Evolutionary conservation across 2,797 vertebrate genomes (phyloP).

Genomic region (Chrysocyon brachyurus): DNA sequence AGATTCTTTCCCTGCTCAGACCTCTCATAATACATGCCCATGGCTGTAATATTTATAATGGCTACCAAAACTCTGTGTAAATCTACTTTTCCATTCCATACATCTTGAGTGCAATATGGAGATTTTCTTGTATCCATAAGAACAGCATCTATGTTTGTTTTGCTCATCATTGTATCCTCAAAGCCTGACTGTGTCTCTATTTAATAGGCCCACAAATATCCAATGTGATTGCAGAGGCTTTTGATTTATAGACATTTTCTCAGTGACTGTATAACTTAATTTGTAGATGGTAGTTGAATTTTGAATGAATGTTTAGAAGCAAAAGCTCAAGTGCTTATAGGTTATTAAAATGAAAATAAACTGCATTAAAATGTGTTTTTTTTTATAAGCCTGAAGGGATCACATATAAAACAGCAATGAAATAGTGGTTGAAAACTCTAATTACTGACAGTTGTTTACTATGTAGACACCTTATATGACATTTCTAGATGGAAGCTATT

Average conservation of each 20-base stretch:
- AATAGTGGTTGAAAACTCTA: conserved; percentile 78
- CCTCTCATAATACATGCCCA: neutral
- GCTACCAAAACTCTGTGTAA: neutral
- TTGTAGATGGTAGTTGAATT: conserved; percentile 68
- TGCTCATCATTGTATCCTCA: neutral
- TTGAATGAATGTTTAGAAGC: conserved; percentile 73
- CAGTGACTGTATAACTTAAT: conserved; percentile 61
- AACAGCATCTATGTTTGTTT: neutral
- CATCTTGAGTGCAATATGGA: neutral
- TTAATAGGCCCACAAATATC: conserved; percentile 35
- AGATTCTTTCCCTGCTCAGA: neutral
- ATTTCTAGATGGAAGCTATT: conserved; percentile 84
- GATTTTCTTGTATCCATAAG: neutral
- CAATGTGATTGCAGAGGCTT: conserved; percentile 41
- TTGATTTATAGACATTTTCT: conserved; percentile 63
- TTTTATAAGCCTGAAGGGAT: conserved; percentile 74
- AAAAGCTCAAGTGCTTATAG: conserved; percentile 63
- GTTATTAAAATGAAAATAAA: conserved; percentile 78
- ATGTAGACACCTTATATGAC: conserved; percentile 72
- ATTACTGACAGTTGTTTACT: conserved; percentile 79
- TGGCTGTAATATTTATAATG: conserved; percentile 35
- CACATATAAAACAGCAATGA: conserved; percentile 77
- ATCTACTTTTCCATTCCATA: neutral
- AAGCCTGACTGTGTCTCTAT: neutral
- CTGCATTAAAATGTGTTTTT: conserved; percentile 7